Conservation (phyloP, 2,888 invertebrate species). For the Thecocarcelia acutangulata region DNA sequence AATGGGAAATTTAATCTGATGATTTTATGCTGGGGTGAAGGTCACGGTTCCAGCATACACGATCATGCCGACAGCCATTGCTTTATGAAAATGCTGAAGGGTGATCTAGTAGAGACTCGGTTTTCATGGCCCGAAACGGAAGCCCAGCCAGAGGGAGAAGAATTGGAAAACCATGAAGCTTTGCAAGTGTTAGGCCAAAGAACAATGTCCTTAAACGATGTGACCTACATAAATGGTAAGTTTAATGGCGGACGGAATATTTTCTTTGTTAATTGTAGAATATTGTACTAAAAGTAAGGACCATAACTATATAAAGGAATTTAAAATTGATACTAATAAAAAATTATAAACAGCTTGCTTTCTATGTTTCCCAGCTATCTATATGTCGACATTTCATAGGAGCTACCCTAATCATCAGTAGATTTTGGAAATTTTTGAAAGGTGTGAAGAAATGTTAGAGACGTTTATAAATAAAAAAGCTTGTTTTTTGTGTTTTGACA, state of each 20-base stretch:
- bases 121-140: constrained; percentile 74
- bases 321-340: too few species aligned
- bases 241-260: background rate
- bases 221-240: constrained; percentile 97
- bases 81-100: constrained; percentile 97
- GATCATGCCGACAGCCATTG: constrained; percentile 98
- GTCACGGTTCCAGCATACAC: constrained; percentile 96
- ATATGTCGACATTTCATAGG: too few species aligned
- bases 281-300: too few species aligned
- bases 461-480: too few species aligned
- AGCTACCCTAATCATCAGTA: too few species aligned
- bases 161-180: constrained; percentile 41
- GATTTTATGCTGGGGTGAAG: constrained; percentile 99
- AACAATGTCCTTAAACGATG: constrained; percentile 87
- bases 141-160: constrained; percentile 30
- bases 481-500: too few species aligned
- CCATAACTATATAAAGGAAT: too few species aligned
- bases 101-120: constrained; percentile 90
- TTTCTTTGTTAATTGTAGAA: too few species aligned
- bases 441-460: too few species aligned
- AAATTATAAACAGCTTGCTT: too few species aligned
- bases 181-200: constrained; percentile 82
- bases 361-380: too few species aligned
- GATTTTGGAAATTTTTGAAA: too few species aligned
- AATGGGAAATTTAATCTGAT: constrained; percentile 99